Evolutionary conservation across 2,888 invertebrate species (phyloP), one percentile per base, ranked within the genome.

Genomic region (Miltochrista miniata): DNA sequence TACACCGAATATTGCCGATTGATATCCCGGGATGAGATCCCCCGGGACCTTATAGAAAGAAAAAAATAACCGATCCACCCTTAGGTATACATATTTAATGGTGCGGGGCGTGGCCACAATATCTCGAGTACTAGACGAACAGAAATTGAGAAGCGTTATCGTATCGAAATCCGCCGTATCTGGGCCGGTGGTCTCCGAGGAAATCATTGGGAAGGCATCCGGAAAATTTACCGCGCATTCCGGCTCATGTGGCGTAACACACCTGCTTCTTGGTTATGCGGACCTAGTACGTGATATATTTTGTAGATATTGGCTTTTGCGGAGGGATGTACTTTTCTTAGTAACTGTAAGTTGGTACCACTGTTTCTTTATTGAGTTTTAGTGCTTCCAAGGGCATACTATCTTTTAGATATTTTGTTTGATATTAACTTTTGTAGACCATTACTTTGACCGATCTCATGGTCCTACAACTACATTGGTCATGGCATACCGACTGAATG

Each of bases 201-300:
- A 94, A 94, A 94, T 94, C 94, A 94, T 94, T 93, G 94, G 93
- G 93, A 94, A 94, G 94, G 94, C 94, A 94, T 93, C 94, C 93
- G 92, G 92, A 92, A 92, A 93, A 93, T 93, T 93, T 92, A 92
- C 92, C 92, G 92, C 92, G 87, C 86, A 87, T 87, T 87, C 87
- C 83, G 78, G 76, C 81, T 87, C 82, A 83, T 80, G 84, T 83
- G 81, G 82, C 83, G 86, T 77, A 81, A 85, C 83, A 79, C 87
- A 88, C 89, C 90, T 90, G 90, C 83, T 82, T 79, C 75, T 81
- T 83, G 83, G 80, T 81, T 83, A 81, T 83, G 81, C 81, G 77
- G 68, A 66, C 79, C 81, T 80, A 68, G 80, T 85, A 85, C 85
- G 85, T 87, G 85, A 85, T 82, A 78, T 85, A 82, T 84, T 85